Conservation (phyloP, 2,888 invertebrate species). For the Electrophaes corylata region DNA sequence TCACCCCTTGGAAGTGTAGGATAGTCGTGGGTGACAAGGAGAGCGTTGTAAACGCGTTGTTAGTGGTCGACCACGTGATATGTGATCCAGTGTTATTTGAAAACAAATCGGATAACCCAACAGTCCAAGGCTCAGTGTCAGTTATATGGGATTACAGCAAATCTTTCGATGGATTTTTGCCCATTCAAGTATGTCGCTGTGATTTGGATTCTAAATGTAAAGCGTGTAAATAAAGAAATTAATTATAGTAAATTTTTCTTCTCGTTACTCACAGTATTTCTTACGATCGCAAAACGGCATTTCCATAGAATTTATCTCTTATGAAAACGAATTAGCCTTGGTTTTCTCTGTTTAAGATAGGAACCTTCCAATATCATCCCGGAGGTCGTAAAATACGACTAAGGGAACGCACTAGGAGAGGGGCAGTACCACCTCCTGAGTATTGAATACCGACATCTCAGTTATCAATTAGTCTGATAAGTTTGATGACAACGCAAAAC, state of each 20-base stretch:
- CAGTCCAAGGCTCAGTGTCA: constrained; percentile 55
- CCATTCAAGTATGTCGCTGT: constrained; percentile 63
- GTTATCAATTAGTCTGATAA: too few species aligned
- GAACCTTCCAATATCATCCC: too few species aligned
- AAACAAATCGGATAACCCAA: constrained; percentile 54
- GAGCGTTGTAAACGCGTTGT: constrained; percentile 50
- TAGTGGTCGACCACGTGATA: constrained; percentile 60
- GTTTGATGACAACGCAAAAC: too few species aligned
- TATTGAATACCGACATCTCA: too few species aligned
- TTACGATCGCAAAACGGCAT: constrained; percentile 11
- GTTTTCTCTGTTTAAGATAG: too few species aligned
- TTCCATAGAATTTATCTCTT: constrained; percentile 35
- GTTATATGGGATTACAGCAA: constrained; percentile 68
- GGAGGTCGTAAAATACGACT: too few species aligned
- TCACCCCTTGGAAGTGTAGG: constrained; percentile 71
- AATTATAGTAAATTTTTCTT: neutral
- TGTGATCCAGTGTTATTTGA: constrained; percentile 60
- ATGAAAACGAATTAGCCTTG: too few species aligned
- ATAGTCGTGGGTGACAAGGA: constrained; percentile 49
- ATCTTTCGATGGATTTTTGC: constrained; percentile 60
- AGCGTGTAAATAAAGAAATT: constrained; percentile 48
- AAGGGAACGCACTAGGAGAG: too few species aligned
- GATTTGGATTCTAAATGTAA: constrained; percentile 59
- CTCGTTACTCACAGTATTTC: neutral
- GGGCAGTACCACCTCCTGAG: too few species aligned